Conservation (phyloP, 2,888 invertebrate species). For the Mesoligia furuncula region DNA sequence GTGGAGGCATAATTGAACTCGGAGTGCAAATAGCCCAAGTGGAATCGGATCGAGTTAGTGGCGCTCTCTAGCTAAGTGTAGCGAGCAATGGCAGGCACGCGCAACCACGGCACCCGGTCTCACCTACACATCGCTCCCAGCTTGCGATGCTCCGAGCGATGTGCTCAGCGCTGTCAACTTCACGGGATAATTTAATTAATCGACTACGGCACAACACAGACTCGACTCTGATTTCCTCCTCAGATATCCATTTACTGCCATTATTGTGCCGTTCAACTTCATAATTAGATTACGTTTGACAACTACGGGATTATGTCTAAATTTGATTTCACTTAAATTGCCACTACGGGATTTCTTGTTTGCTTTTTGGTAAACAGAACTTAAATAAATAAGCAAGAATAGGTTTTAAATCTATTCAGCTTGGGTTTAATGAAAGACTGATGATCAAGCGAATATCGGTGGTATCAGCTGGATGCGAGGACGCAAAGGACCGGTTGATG, state of each 20-base stretch:
- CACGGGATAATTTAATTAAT: conserved; percentile 88
- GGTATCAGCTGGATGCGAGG: neutral
- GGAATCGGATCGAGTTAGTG: conserved; percentile 88
- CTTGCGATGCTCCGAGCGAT: conserved; percentile 63
- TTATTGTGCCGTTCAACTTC: conserved; percentile 84
- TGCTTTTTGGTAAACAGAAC: conserved; percentile 1
- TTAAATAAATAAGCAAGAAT: conserved; percentile 42
- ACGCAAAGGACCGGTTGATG: neutral
- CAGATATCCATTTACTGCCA: conserved; percentile 86
- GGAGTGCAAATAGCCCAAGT: conserved; percentile 88
- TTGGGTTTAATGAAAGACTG: neutral
- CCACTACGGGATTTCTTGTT: neutral
- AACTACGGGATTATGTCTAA: conserved; percentile 58
- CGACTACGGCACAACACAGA: conserved; percentile 82
- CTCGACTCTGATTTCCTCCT: conserved; percentile 85
- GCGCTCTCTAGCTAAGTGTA: conserved; percentile 82
- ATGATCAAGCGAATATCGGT: neutral
- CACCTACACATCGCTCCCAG: conserved; percentile 60
- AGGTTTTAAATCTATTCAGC: neutral
- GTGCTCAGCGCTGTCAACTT: conserved; percentile 75
- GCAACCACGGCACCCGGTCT: conserved; percentile 52
- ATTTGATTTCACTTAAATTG: conserved; percentile 7
- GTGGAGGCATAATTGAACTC: conserved; percentile 88
- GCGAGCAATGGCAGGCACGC: conserved; percentile 73
- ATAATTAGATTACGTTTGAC: conserved; percentile 81